These are phyloP conservation scores for Chondrosia reniformis DNA, from an alignment of 37 sponge, comb jelly and placozoan genomes.

Conservation along the genomic window DNA sequence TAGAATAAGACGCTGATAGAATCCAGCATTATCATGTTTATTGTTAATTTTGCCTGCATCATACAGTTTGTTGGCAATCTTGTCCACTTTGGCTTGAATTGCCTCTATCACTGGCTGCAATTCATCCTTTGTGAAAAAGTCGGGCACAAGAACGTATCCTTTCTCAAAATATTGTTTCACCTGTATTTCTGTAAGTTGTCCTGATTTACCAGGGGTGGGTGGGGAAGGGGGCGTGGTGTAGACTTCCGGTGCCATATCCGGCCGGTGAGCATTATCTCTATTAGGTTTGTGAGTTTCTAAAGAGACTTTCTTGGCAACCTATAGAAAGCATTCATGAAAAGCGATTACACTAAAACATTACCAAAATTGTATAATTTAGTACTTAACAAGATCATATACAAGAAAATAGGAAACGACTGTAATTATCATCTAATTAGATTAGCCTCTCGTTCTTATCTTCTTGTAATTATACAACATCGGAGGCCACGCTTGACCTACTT, in stretches of 20 bases:
- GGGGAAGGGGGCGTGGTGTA: conserved; percentile 64
- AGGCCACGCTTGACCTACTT: too few relatives aligned
- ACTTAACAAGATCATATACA: too few relatives aligned
- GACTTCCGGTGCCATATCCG: conserved; percentile 26
- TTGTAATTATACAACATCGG: too few relatives aligned
- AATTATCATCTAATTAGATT: too few relatives aligned
- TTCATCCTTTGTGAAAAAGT: conserved; percentile 68
- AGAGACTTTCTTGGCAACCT: too few relatives aligned
- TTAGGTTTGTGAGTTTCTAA: too few relatives aligned
- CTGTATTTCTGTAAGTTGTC: conserved; percentile 60
- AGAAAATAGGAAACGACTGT: too few relatives aligned
- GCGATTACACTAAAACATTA: too few relatives aligned
- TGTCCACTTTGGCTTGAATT: conserved; percentile 56
- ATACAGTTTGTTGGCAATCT: conserved; percentile 64
- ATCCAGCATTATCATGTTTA: conserved; percentile 58
- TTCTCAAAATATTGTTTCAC: conserved; percentile 75
- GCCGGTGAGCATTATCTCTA: too few relatives aligned
- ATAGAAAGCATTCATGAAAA: too few relatives aligned
- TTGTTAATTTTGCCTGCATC: conserved; percentile 53
- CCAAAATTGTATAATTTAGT: too few relatives aligned
- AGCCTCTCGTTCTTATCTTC: too few relatives aligned
- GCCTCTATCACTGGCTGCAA: conserved; percentile 58
- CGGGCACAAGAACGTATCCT: conserved; percentile 64
- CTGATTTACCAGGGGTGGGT: conserved; percentile 55
- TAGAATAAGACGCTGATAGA: conserved; percentile 65